Conservation (phyloP, 1,140 invertebrate genomes). For the Hormaphis cornu region DNA sequence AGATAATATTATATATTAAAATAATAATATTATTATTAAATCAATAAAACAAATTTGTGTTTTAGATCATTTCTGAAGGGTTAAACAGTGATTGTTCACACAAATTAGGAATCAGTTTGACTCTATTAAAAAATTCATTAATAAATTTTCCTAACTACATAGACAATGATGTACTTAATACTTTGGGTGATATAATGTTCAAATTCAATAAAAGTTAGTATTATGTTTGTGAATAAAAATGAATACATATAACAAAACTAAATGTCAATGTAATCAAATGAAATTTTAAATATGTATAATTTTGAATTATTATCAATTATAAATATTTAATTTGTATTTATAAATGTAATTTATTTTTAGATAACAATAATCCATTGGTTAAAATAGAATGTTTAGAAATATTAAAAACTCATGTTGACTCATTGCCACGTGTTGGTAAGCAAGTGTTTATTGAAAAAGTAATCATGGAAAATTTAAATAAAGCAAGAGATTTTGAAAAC, state of each 20-base stretch:
- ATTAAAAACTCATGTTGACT: slow-evolving; percentile 17
- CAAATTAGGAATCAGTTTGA: not conserved
- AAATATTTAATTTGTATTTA: no score
- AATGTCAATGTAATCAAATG: no score
- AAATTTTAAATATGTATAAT: not conserved
- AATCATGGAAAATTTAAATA: slow-evolving; percentile 1
- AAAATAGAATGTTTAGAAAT: slow-evolving; percentile 14
- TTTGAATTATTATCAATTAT: not conserved
- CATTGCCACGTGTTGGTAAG: not conserved
- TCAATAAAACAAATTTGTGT: no score
- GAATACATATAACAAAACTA: no score
- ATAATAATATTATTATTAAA: no score
- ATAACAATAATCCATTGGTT: not conserved
- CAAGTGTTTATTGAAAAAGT: slow-evolving; percentile 28
- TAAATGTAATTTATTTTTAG: not conserved
- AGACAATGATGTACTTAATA: slow-evolving; percentile 3
- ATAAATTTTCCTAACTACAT: slow-evolving; percentile 6
- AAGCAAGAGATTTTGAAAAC: slow-evolving; percentile 14
- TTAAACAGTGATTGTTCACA: slow-evolving; percentile 5
- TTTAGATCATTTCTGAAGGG: slow-evolving; percentile 9
- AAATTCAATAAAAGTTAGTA: slow-evolving; percentile 18
- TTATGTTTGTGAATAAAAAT: not conserved
- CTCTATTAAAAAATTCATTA: slow-evolving; percentile 1
- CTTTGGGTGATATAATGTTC: slow-evolving; percentile 19
- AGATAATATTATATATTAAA: not conserved